Conservation (phyloP, 2,113 vertebrate genomes). For the Plestiodon gilberti region DNA sequence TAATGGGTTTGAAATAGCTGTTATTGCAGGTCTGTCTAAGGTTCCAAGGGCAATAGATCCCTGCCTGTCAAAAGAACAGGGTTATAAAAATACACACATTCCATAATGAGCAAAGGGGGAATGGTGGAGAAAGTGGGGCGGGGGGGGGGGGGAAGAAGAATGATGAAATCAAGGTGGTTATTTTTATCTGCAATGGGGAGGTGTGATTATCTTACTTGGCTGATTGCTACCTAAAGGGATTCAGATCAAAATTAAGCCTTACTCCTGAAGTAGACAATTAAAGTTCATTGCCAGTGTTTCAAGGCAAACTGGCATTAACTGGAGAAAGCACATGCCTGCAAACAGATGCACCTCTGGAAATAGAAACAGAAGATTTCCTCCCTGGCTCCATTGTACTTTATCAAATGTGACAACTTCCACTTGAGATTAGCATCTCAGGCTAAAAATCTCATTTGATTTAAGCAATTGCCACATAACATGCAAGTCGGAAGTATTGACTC, state of each 20-base stretch:
- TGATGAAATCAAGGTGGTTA: constrained; percentile 63
- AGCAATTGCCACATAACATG: constrained; percentile 37
- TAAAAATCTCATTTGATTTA: constrained; percentile 63
- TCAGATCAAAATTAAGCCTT: constrained; percentile 77
- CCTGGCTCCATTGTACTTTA: constrained; percentile 61
- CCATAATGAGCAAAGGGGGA: constrained; percentile 38
- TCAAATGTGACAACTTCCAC: constrained; percentile 70
- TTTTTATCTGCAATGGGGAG: constrained; percentile 70
- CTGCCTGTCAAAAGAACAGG: constrained; percentile 50
- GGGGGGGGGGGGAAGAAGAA: not conserved
- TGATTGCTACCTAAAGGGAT: constrained; percentile 77
- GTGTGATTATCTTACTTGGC: constrained; percentile 71
- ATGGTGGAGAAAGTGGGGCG: not conserved
- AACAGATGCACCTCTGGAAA: constrained; percentile 72
- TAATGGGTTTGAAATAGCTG: constrained; percentile 68
- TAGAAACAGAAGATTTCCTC: constrained; percentile 65
- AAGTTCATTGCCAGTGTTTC: constrained; percentile 70
- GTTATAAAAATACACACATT: constrained; percentile 59
- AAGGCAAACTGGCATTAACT: constrained; percentile 63
- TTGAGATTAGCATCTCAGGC: constrained; percentile 52
- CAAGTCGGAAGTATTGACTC: constrained; percentile 50
- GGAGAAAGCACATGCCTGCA: constrained; percentile 56
- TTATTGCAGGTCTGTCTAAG: constrained; percentile 67
- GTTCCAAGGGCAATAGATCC: constrained; percentile 62
- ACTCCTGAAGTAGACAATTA: constrained; percentile 74